phyloP scores from a whole-genome alignment of 2,113 vertebrate species.

The Sebastes fasciatus region DNA sequence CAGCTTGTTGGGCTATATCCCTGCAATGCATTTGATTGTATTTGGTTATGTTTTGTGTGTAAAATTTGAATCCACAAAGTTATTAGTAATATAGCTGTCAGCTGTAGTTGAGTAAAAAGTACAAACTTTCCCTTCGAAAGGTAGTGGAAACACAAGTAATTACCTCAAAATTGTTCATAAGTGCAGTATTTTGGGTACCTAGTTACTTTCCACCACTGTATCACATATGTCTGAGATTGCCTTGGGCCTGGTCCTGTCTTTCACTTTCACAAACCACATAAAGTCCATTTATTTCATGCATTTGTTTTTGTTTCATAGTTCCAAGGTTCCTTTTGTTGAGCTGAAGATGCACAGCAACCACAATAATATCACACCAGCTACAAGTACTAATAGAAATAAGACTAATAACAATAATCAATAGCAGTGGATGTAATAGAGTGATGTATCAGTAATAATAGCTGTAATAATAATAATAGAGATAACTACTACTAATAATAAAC shows the following conservation, averaged over 20 bases:
- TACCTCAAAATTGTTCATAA: background rate
- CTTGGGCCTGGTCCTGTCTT: background rate
- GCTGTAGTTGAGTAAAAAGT: too few relatives aligned
- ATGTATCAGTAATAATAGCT: too few relatives aligned
- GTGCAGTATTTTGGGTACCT: background rate
- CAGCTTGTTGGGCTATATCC: too few relatives aligned
- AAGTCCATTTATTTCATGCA: background rate
- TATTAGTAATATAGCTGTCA: background rate
- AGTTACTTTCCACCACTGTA: background rate
- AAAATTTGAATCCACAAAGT: background rate
- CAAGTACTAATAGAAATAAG: too few relatives aligned
- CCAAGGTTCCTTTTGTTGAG: background rate
- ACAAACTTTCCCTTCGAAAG: too few relatives aligned
- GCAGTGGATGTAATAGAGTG: too few relatives aligned
- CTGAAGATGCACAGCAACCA: background rate
- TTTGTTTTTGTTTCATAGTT: background rate
- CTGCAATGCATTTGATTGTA: background rate
- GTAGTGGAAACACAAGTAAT: too few relatives aligned
- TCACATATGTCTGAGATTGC: background rate
- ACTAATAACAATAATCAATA: too few relatives aligned
- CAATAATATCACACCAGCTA: too few relatives aligned
- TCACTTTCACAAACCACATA: background rate
- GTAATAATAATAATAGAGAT: too few relatives aligned
- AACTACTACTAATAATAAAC: too few relatives aligned
- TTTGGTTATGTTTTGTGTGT: constrained; percentile 1